Base-by-base conservation (phyloP, 2,888 invertebrate species). In the Itoplectis maculator region DNA sequence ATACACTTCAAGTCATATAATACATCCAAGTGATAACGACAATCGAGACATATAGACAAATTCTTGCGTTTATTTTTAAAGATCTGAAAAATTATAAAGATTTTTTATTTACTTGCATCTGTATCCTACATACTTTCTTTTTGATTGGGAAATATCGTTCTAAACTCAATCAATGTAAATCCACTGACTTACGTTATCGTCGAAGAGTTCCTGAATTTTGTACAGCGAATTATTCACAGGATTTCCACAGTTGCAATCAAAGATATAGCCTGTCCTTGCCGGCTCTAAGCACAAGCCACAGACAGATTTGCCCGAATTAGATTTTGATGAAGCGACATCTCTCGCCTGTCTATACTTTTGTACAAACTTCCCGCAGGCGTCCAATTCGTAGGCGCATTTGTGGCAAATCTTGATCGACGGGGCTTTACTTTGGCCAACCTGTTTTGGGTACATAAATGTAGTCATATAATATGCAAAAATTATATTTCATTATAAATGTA, bases 381-480 rank as follows among this genome's bases (percentile, higher is more conserved):
- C 89, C 61, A 92, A 85, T 74, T 92, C 92, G 20, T 88, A 92
- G 9, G 87, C 91, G 82, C 92, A 93, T 74, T 92, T 92, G 77
- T 92, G 89, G 73, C 92, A 93, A 29, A 93, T 85, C 63, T 89
- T 90, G 2, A 86, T 87, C 0, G 89, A 87, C 13, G 80, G 72
- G 29, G 85, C 79, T 18, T 87, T 82, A n/a, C 63, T 54, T 15
- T 61, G 73, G 42, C 75, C 23, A 45, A 85, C 18, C 86, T 86
- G 73, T 65, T 69, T 37, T 18, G 7, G 61, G 18, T 40, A 40
- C 15, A 61, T 11, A 35, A 61, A 23, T 4, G 0, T 9, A 54
- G 8, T 54, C 23, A 9, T 2, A 9, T 54, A 54, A 54, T 20
- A n/a, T 5, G 2, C 9, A 11, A 11, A 13, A 9, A 42, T 42